These are phyloP conservation scores for Otolemur crassicaudatus DNA, from an alignment of 2,797 vertebrate species.

Conservation along the genomic window DNA sequence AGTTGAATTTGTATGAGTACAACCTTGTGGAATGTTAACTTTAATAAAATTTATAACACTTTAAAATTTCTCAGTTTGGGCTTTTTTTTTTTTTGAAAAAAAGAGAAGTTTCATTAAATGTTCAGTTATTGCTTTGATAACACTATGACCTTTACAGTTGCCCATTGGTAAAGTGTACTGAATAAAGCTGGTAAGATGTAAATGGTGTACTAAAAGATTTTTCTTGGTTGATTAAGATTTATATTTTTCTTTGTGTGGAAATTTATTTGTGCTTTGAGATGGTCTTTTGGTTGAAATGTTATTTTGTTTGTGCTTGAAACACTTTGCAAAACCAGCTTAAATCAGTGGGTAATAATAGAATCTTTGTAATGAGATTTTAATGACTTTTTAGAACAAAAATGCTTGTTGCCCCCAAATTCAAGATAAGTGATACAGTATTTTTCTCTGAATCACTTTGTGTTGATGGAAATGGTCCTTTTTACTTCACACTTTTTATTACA, in stretches of 20 bases:
- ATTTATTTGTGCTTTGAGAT: conserved; percentile 53
- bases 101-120: conserved; percentile 73
- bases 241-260: not conserved
- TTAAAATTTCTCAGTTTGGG: conserved; percentile 86
- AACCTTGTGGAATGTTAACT: conserved; percentile 82
- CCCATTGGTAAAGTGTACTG: conserved; percentile 74
- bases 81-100: conserved; percentile 80
- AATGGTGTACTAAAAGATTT: conserved; percentile 76
- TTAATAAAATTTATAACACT: conserved; percentile 88
- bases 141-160: conserved; percentile 69
- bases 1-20: conserved; percentile 82
- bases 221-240: conserved; percentile 67
- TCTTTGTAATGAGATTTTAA: conserved; percentile 46
- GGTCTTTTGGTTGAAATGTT: conserved; percentile 29
- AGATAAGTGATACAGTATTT: not conserved
- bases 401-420: not conserved
- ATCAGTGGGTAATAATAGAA: conserved; percentile 16
- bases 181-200: conserved; percentile 77
- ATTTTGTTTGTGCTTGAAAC: conserved; percentile 41
- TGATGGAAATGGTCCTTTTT: conserved; percentile 28
- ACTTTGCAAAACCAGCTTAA: conserved; percentile 46
- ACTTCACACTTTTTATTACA: not conserved
- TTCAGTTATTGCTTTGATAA: conserved; percentile 64
- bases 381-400: conserved; percentile 28
- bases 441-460: conserved; percentile 4